phyloP scores from a whole-genome alignment of 2,888 invertebrate genomes.

The Epirrhoe tristata region DNA sequence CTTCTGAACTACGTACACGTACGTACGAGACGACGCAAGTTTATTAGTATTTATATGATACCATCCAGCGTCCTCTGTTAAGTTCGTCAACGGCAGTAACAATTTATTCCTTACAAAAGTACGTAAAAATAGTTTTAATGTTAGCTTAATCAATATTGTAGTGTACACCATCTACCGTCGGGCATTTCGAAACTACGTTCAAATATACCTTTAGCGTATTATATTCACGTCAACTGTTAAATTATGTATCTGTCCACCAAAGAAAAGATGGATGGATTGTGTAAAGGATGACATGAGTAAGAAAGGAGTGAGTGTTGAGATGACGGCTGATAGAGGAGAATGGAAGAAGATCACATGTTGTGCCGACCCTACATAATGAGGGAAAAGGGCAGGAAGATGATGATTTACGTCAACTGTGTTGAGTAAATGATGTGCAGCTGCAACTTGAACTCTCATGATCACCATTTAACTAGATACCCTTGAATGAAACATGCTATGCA shows the following conservation, averaged over 20 bases:
- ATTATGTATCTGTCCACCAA: too few relatives aligned
- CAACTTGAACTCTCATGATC: constrained; percentile 53
- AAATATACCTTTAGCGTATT: background rate
- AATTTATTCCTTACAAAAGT: background rate
- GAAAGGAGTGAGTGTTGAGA: too few relatives aligned
- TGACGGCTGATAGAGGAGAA: too few relatives aligned
- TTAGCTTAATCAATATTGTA: background rate
- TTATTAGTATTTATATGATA: background rate
- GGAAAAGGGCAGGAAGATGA: too few relatives aligned
- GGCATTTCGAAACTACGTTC: background rate
- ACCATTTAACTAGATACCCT: constrained; percentile 26
- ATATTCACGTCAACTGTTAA: background rate
- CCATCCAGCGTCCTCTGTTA: background rate
- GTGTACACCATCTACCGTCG: background rate
- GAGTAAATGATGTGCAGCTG: constrained; percentile 29
- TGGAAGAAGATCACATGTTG: too few relatives aligned
- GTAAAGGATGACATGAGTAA: too few relatives aligned
- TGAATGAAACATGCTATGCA: constrained; percentile 13
- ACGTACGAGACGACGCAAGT: background rate
- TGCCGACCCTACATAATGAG: too few relatives aligned
- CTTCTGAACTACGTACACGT: background rate
- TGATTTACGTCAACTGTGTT: background rate
- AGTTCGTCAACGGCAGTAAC: background rate
- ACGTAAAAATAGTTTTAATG: background rate
- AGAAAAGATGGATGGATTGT: too few relatives aligned